Evolutionary conservation across 2,888 invertebrate species (phyloP).

Genomic region (Pocota personata): DNA sequence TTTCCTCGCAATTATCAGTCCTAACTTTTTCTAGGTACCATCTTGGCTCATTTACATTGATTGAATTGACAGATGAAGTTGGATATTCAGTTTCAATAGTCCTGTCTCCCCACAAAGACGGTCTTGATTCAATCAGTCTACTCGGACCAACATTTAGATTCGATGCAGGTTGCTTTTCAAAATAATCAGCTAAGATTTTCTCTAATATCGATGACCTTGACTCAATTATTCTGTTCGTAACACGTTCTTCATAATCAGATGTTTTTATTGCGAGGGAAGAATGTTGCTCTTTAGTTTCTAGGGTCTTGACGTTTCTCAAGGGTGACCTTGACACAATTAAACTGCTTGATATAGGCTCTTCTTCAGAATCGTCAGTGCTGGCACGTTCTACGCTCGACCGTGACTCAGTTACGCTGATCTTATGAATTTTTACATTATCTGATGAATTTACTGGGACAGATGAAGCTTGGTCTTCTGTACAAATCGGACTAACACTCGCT

Average conservation of each 20-base stretch:
- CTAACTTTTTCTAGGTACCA: not conserved
- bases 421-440: not conserved
- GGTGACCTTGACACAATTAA: not conserved
- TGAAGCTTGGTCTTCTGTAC: not conserved
- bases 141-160: not conserved
- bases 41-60: not conserved
- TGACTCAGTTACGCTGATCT: not conserved
- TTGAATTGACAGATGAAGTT: not conserved
- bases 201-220: no score
- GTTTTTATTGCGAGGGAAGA: not conserved
- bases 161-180: not conserved
- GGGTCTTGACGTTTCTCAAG: not conserved
- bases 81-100: not conserved
- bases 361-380: not conserved
- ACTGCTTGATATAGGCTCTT: not conserved
- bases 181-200: not conserved
- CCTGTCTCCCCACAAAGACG: not conserved
- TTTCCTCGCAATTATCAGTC: not conserved
- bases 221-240: not conserved
- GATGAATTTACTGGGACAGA: not conserved
- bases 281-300: not conserved
- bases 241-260: not conserved
- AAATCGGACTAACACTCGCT: no score
- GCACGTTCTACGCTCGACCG: no score
- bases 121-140: not conserved